Evolutionary conservation across 2,797 vertebrate genomes (phyloP), one percentile per base, ranked within the genome.

Genomic region (Setipinna tenuifilis): DNA sequence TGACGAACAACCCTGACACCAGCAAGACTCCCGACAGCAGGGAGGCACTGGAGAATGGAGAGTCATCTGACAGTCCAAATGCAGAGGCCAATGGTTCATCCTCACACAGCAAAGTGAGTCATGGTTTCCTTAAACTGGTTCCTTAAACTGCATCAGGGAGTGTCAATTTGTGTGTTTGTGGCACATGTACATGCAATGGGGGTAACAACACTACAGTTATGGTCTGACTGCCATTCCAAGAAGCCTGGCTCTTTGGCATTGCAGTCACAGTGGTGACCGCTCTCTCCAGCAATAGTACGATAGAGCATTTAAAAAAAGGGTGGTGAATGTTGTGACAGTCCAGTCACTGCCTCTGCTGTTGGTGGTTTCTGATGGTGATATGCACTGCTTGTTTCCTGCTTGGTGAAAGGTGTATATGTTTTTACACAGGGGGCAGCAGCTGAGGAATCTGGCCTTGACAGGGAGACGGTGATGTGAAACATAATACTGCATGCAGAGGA

Each of bases 71-170:
- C 11, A 28, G 82, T 62, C 31, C 88, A 1, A 84, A 85, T 85
- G 21, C 88, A 25, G 90, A 88, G 68, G 6, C 88, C 0, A 9
- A 78, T 44, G 31, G 35, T 1, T 78, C 31, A 6, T 41, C 71
- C 71, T 41, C 71, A 78, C 17, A 44, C 85, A 86, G 17, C 90
- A 88, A 93, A 94, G 96, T 95, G 84, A 86, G 92, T 21, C 41
- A 35, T 82, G 2, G 58, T 83, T 4, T 7, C 0, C 16, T 82
- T 31, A 82, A 25, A 17, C n/a, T n/a, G n/a, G 35, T 44, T 78
- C 31, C 14, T 35, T 44, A 16, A 78, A 41, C 31, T 35, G 35
- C 71, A 75, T 1, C 68, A 44, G 6, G 19, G 68, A 75, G 16
- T 78, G 68, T 19, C 16, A 75, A 21, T 44, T 16, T 78, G 31